Percentiles rank a stretch among this genome's conserved stretches.
phyloP scores from a whole-genome alignment of 2,113 vertebrate genomes.

The Mionectes macconnelli region DNA sequence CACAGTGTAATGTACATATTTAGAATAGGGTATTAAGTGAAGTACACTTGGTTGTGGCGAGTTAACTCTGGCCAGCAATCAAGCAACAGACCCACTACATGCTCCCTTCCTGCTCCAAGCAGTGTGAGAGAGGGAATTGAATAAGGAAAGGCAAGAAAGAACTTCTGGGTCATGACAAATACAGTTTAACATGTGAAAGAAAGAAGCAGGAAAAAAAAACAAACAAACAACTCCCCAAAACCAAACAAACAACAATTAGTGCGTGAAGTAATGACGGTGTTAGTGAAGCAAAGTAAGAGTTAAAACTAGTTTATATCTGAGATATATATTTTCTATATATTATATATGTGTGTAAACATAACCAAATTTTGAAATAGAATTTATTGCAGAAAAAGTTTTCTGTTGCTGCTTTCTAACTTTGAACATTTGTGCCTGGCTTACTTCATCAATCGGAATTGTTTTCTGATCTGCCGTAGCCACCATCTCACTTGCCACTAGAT shows the following conservation, averaged over 20 bases:
- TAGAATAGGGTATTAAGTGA: background rate
- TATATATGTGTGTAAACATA: background rate
- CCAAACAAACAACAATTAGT: background rate
- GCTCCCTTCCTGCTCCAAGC: background rate
- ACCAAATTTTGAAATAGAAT: background rate
- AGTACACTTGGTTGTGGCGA: background rate
- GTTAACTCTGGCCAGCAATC: background rate
- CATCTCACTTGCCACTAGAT: background rate
- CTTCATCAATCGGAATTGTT: fast-evolving
- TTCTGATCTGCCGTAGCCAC: background rate
- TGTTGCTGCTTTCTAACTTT: background rate
- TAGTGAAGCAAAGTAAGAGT: background rate
- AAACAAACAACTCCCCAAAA: fast-evolving
- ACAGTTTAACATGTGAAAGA: background rate
- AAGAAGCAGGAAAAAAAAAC: background rate
- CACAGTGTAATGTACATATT: background rate
- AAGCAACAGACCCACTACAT: background rate
- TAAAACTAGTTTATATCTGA: background rate
- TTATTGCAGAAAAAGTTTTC: background rate
- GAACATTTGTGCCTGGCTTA: background rate
- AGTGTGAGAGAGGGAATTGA: background rate
- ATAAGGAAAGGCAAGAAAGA: background rate
- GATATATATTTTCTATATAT: background rate
- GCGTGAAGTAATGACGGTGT: background rate
- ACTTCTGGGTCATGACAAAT: background rate